A percentile compares a stretch with the other conserved stretches of the same genome.
These are phyloP conservation scores for Mugil cephalus DNA, from an alignment of 2,113 vertebrate genomes.

Conservation along the genomic window DNA sequence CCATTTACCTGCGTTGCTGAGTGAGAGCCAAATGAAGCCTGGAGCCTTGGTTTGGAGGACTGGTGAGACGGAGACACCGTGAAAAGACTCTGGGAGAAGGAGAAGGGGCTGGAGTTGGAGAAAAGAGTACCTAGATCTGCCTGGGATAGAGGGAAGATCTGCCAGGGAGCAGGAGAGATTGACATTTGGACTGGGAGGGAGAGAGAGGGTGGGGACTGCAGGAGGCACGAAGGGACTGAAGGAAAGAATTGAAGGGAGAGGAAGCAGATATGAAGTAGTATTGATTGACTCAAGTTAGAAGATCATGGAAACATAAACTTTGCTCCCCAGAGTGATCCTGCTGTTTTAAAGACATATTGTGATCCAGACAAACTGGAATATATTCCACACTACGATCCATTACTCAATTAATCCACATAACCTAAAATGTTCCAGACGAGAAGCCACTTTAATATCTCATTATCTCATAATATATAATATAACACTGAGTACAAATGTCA, in stretches of 20 bases:
- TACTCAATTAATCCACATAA: no score
- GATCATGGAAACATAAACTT: neutral
- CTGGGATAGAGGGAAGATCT: slow-evolving; percentile 76
- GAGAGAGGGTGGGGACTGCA: slow-evolving; percentile 66
- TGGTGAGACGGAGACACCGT: slow-evolving; percentile 57
- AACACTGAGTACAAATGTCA: no score
- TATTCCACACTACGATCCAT: no score
- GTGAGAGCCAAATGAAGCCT: slow-evolving; percentile 79
- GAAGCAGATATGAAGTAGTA: neutral
- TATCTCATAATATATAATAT: no score
- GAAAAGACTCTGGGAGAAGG: slow-evolving; percentile 75
- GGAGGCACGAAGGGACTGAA: slow-evolving; percentile 54
- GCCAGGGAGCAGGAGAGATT: slow-evolving; percentile 65
- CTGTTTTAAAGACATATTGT: no score
- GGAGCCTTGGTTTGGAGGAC: slow-evolving; percentile 53
- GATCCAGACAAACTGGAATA: no score
- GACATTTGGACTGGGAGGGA: slow-evolving; percentile 75
- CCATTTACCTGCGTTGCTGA: slow-evolving; percentile 76
- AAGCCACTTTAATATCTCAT: no score
- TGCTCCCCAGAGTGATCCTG: no score
- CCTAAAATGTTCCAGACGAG: no score
- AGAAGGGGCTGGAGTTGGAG: slow-evolving; percentile 82
- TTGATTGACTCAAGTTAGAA: neutral
- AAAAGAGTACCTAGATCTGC: slow-evolving; percentile 75
- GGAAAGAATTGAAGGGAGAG: neutral